phyloP scores from a whole-genome alignment of 2,888 invertebrate species.

The Clepsis dumicolana region DNA sequence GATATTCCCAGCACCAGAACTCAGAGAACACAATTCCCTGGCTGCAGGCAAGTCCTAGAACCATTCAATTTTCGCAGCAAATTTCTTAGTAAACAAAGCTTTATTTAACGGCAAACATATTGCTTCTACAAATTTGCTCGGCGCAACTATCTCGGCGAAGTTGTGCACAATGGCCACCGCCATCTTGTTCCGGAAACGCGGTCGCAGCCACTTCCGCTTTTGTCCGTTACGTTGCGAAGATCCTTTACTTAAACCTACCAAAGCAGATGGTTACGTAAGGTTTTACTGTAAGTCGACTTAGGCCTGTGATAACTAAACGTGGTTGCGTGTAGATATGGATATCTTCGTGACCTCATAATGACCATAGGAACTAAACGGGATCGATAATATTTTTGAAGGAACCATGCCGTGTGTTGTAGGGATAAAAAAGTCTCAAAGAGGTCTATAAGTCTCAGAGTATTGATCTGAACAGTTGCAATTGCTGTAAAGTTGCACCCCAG shows the following conservation, averaged over 20 bases:
- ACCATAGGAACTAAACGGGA: no score
- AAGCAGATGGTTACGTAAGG: slow-evolving; percentile 43
- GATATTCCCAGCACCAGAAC: no score
- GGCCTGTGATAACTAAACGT: no score
- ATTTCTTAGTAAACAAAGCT: slow-evolving; percentile 3
- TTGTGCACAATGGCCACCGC: slow-evolving; percentile 53
- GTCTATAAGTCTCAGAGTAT: no score
- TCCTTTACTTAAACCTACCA: slow-evolving; percentile 25
- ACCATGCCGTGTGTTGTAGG: no score
- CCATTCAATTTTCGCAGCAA: slow-evolving; percentile 8
- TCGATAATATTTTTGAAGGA: no score
- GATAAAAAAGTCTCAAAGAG: no score
- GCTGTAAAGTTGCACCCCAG: no score
- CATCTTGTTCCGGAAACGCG: slow-evolving; percentile 56
- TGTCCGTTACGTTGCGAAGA: slow-evolving; percentile 47
- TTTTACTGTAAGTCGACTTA: background rate
- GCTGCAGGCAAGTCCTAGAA: background rate
- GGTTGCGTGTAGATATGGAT: no score
- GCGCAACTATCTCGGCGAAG: slow-evolving; percentile 29
- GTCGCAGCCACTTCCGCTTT: slow-evolving; percentile 48
- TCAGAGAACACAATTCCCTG: background rate
- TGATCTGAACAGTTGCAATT: no score
- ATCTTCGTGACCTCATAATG: no score
- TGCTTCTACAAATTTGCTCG: slow-evolving; percentile 14
- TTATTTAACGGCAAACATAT: slow-evolving; percentile 9